Evolutionary conservation across 2,113 vertebrate species (phyloP).

Genomic region (Lepidothrix coronata): DNA sequence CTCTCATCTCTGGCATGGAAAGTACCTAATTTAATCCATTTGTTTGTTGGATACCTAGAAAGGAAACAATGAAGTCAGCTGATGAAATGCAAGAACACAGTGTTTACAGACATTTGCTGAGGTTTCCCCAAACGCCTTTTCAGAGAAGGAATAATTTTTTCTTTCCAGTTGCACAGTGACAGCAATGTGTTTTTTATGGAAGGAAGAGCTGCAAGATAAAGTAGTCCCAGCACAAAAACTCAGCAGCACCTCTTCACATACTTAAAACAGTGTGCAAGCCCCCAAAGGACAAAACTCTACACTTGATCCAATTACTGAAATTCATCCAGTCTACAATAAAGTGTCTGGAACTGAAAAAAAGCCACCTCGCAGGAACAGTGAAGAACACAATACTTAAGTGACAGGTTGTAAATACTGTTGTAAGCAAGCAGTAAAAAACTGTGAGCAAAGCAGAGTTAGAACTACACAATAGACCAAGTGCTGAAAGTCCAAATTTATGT

Average conservation of each 20-base stretch:
- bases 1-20: conserved; percentile 96
- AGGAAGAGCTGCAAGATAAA: neutral
- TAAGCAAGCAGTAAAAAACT: neutral
- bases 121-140: neutral
- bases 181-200: neutral
- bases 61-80: neutral
- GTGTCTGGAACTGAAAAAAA: neutral
- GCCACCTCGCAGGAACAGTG: neutral
- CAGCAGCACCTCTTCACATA: neutral
- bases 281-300: neutral
- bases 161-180: neutral
- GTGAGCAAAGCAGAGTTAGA: neutral
- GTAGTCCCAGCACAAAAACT: neutral
- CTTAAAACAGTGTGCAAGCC: neutral
- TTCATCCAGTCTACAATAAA: neutral
- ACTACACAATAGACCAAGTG: neutral
- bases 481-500: neutral
- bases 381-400: neutral
- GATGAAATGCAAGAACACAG: neutral
- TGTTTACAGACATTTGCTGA: neutral
- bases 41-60: conserved; percentile 95
- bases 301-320: neutral
- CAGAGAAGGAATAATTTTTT: neutral
- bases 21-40: conserved; percentile 97
- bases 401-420: neutral